Base-by-base conservation (phyloP, 2,797 vertebrate species). In the Scleropages formosus region DNA sequence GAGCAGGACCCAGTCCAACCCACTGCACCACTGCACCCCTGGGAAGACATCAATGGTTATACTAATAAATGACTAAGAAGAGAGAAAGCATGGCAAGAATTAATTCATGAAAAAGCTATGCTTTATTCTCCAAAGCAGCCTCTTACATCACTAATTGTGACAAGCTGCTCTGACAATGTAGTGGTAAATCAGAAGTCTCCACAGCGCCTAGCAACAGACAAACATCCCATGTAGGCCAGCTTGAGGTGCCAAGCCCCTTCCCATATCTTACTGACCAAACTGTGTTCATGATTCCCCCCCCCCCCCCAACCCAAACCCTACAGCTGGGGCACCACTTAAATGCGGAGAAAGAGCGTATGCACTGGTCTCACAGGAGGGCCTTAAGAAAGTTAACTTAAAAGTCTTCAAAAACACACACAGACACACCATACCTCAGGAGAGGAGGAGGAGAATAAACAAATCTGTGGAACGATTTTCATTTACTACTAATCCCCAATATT, bases 131-230 rank as follows among this genome's bases (percentile, higher is more conserved):
- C 91, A 90, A 92, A 90, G 88, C 85, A 82, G 85, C 83, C 87
- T 72, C 85, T 91, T 91, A 93, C 91, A 89, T 90, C 89, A 89
- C 88, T 92, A 92, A 93, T 91, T 92, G 88, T 83, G 86, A 92
- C 92, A 93, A 93, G 91, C 88, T 92, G 91, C 86, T 88, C 72
- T 18, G 74, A 78, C 81, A 80, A 85, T 81, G 81, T 84, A 80
- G 84, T 77, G 79, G 75, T 82, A 92, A 90, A 93, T 91, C 88
- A 89, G 89, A 92, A 89, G 87, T 86, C 88, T 89, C 87, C 86
- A 83, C 77, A 88, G 87, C 78, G 83, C 89, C 82, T 86, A 84
- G 90, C 88, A 90, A 89, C 87, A 13, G 72, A 72, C 73, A 89
- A 91, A 89, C 87, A 89, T 80, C 90, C 86, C 82, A 81, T 78